phyloP scores from a whole-genome alignment of 1,140 invertebrate species.

The Hyles vespertilio region DNA sequence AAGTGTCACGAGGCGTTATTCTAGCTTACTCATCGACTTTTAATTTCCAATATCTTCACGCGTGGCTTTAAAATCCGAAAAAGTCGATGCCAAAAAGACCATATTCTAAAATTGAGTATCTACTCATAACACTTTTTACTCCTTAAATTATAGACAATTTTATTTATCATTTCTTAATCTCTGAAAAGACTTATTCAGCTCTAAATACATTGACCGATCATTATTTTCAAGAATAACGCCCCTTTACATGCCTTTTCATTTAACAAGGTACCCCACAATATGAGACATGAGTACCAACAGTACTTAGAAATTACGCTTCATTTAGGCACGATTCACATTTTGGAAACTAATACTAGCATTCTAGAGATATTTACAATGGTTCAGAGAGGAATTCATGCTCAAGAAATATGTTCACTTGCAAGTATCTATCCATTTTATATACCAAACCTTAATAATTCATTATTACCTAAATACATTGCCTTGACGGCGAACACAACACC shows the following conservation, averaged over 20 bases:
- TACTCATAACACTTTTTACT: not conserved
- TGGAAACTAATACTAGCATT: conserved; percentile 62
- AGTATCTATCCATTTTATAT: too few relatives aligned
- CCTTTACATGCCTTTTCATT: not conserved
- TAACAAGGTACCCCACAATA: conserved; percentile 2
- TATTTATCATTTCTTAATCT: too few relatives aligned
- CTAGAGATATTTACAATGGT: conserved; percentile 39
- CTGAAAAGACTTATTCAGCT: too few relatives aligned
- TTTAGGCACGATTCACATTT: conserved; percentile 67
- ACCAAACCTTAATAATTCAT: too few relatives aligned
- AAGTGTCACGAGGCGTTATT: not conserved
- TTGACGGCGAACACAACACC: too few relatives aligned
- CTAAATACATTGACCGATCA: too few relatives aligned
- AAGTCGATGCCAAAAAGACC: too few relatives aligned
- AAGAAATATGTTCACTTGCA: not conserved
- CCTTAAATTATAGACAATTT: too few relatives aligned
- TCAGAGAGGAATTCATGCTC: conserved; percentile 31
- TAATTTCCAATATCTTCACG: not conserved
- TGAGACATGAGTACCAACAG: conserved; percentile 6
- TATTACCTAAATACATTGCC: too few relatives aligned
- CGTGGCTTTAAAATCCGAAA: not conserved
- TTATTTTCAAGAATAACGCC: not conserved
- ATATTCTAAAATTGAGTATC: not conserved
- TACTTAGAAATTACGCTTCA: conserved; percentile 39
- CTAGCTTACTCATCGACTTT: not conserved